These are phyloP conservation scores for Parauchenoglanis punctatus DNA, from an alignment of 2,797 vertebrate genomes.

Conservation along the genomic window DNA sequence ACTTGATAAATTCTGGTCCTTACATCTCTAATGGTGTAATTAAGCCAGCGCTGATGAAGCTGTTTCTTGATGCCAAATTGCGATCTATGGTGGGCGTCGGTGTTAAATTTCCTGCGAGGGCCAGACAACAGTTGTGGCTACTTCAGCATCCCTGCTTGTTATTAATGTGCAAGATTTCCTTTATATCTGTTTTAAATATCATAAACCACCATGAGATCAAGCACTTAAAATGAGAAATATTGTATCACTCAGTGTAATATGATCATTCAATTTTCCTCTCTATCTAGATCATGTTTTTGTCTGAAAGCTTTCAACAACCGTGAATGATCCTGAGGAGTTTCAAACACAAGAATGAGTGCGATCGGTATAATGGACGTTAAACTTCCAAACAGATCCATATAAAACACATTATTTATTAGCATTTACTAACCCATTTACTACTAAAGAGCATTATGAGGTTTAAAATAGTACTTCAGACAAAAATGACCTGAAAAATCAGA, in stretches of 20 bases:
- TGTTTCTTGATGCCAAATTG: constrained; percentile 5
- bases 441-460: neutral
- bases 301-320: neutral
- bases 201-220: neutral
- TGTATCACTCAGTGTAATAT: too few species aligned
- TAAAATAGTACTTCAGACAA: neutral
- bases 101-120: constrained; percentile 28
- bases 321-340: neutral
- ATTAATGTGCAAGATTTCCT: neutral
- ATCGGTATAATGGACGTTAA: neutral
- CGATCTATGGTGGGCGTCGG: constrained; percentile 20
- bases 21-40: constrained; percentile 26
- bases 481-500: neutral
- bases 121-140: constrained; percentile 27
- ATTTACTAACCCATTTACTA: neutral
- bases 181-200: neutral
- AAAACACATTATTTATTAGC: neutral
- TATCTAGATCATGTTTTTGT: neutral
- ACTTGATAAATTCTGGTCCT: constrained; percentile 13
- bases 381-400: neutral
- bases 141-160: constrained; percentile 16
- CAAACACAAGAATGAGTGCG: neutral
- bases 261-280: neutral
- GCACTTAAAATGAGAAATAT: neutral
- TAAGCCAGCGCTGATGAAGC: constrained; percentile 26